Evolutionary conservation across 2,113 vertebrate genomes (phyloP).

Genomic region (Coryphaenoides rupestris): DNA sequence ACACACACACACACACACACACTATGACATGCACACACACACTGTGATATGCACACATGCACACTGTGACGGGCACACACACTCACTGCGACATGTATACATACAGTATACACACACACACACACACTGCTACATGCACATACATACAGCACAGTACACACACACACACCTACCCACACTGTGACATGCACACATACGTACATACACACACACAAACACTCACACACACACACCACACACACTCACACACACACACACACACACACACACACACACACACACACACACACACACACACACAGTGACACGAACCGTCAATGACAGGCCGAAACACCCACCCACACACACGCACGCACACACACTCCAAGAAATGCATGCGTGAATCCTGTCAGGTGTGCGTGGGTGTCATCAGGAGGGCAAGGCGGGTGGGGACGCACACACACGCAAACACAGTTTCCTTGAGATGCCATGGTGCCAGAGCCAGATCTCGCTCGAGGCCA

Average conservation of each 20-base stretch:
- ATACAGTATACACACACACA: slow-evolving; percentile 13
- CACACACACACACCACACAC: slow-evolving; percentile 3
- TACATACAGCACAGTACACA: slow-evolving; percentile 5
- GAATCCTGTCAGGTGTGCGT: no score
- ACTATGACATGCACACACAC: slow-evolving; percentile 5
- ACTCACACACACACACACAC: slow-evolving; percentile 13
- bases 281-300: neutral
- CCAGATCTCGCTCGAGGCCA: no score
- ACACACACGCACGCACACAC: slow-evolving; percentile 1
- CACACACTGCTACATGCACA: neutral
- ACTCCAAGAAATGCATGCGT: neutral
- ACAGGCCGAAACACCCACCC: neutral
- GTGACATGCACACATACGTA: neutral
- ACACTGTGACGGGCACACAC: slow-evolving; percentile 15
- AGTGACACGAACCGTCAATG: slow-evolving; percentile 11
- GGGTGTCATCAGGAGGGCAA: no score
- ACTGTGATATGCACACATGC: neutral
- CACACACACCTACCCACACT: neutral
- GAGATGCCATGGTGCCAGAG: no score
- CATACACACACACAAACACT: neutral
- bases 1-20: slow-evolving; percentile 1
- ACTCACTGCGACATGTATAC: neutral
- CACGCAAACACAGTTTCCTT: no score
- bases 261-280: slow-evolving; percentile 5
- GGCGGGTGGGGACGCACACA: no score